Base-by-base conservation (phyloP, 2,888 invertebrate genomes). In the Sturmia bella region DNA sequence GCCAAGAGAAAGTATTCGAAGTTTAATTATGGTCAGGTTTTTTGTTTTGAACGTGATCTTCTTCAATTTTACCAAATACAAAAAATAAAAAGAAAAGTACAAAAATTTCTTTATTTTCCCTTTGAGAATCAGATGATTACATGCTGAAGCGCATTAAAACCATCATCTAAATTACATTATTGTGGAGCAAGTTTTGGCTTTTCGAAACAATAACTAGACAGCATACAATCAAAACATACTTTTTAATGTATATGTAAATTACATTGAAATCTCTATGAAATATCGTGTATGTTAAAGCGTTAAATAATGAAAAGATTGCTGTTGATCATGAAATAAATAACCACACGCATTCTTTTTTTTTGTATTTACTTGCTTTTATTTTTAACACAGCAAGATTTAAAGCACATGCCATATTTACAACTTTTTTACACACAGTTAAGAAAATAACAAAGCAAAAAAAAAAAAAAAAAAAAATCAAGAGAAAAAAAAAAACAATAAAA, bases 111-210 rank as follows among this genome's bases (percentile, higher is more conserved):
- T 48, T 48, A 32, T n/a, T 13, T 45, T 45, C 12, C 27, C 21
- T 17, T 48, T 64, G 9, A 32, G 32, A 7, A 64, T 32, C 15
- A 45, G 5, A 7, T 27, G 4, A 7, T 41, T 17, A 61, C 45
- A 15, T 45, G 11, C 24, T 41, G 9, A 37, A 39, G 9, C 12
- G 21, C 19, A 59, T 56, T 61, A 69, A 32, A 64, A 27, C 41
- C n/a, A 63, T 78, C 63, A 72, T 78, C 45, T 56, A 68, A 73
- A 39, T 27, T 39, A 39, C 61, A 74, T 79, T 73, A 79, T 68
- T 39, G 32, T n/a, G 5, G 19, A 21, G 12, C 24, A 45, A 63
- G 45, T 17, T 24, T 6, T 41, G 5, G 19, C 9, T 27, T 13
- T 48, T 7, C 37, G 9, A 52, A 52, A 19, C 24, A 52, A 37